Base-by-base conservation (phyloP, 2,888 invertebrate genomes). In the Cephus pulcher region DNA sequence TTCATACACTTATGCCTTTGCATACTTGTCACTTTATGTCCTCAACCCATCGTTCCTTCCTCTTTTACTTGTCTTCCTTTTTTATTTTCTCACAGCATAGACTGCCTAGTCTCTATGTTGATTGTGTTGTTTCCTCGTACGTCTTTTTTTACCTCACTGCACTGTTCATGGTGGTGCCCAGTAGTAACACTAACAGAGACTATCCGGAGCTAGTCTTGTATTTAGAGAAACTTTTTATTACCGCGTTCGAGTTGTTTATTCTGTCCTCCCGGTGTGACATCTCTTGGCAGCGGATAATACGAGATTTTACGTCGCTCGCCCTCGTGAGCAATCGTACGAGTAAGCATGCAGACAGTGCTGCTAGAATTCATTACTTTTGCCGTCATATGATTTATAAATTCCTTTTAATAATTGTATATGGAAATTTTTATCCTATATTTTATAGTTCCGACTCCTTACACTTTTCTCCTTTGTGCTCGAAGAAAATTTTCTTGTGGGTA, bases 111-210 rank as follows among this genome's bases (percentile, higher is more conserved):
- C 35, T 12, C 35, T 56, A 56, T 76, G 74, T 71, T 73, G 56
- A 23, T 23, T 34, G n/a, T 34, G 74, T 3, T 23, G 78, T 76
- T 75, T 76, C 81, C 76, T 71, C 70, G 69, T 80, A 79, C 75
- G 71, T 75, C 78, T 75, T 76, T 73, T 75, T 73, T 75, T 73
- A 37, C 69, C n/a, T 73, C 74, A 23, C 23, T 15, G 23, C 15
- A 56, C 56, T 23, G 23, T 9, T 56, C 56, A 23, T 56, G 56
- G 56, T 23, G 56, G 23, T 56, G 23, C 56, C 56, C 56, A 56
- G 56, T 23, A 56, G 56, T 23, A 56, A 56, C 56, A 56, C 56
- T 56, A 71, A 23, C 71, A 11, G 30, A 71, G 9, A 9, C 71
- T 33, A 34, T 30, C 71, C 71, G 32, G 71, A 71, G 71, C 15